Evolutionary conservation across 2,113 vertebrate genomes (phyloP), one percentile per base, ranked within the genome.

Genomic region (Dipodomys stephensi): DNA sequence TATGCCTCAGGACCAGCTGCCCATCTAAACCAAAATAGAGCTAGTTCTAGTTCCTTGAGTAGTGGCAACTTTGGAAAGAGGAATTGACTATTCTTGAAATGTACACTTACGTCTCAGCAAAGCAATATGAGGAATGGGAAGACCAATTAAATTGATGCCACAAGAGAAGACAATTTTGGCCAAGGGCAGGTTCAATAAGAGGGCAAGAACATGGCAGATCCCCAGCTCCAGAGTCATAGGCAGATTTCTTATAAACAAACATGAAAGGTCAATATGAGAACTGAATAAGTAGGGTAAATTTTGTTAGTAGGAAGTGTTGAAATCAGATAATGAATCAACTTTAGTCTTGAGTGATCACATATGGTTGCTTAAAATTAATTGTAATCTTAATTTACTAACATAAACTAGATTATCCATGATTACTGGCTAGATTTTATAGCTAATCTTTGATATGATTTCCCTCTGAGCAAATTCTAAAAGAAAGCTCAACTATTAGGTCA

Each of bases 401-500:
- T 57, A 84, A 80, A 0, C 20, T 60, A 25, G 4, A 64, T 62
- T 92, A 44, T 79, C 49, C 30, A 11, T 87, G 57, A 84, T 89
- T 22, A 18, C 25, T 88, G 72, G 76, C 30, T 13, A 93, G 57
- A 30, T 94, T 88, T 89, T 85, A 72, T 82, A 53, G 60, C 20
- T 30, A 78, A 20, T 46, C 65, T 92, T 94, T n/a, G 27, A 25
- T 9, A 23, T 28, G 32, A 16, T 53, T 88, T 94, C 81, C 68
- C 62, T 18, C 83, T 88, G 13, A 85, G 27, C 46, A 80, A 79
- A 89, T 87, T 69, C 18, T 68, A 71, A 94, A 85, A 83, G 20
- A 77, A 81, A 84, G 20, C 5, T 60, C 69, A 90, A 60, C 13
- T 77, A 20, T 78, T 83, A 81, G 39, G 27, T 39, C 5, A 80